Percentiles rank a stretch among this genome's conserved stretches.
Conservation (phyloP, 2,888 invertebrate genomes). For the Pammene aurita region DNA sequence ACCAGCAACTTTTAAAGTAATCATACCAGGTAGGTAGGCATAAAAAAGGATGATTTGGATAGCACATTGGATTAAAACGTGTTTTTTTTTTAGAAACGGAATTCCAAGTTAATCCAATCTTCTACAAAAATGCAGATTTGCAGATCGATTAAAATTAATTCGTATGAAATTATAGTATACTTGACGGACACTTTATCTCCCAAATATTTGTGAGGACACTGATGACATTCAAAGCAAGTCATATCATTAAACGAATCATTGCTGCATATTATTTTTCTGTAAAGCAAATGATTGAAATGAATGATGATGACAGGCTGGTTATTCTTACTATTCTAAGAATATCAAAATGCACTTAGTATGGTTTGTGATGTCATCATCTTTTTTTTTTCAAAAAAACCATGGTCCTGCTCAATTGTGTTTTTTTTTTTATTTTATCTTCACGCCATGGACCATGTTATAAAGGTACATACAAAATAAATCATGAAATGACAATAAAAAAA, state of each 20-base stretch:
- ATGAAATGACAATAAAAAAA: no score
- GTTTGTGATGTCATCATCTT: background rate
- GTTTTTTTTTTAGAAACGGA: background rate
- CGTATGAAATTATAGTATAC: no score
- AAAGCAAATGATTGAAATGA: background rate
- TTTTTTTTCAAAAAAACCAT: background rate
- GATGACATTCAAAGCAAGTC: background rate
- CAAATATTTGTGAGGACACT: no score
- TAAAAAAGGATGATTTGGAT: no score
- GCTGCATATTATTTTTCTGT: background rate
- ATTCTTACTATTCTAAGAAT: background rate
- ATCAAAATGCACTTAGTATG: background rate
- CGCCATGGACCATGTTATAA: background rate
- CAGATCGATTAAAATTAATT: no score
- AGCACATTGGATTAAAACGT: no score
- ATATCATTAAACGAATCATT: slow-evolving; percentile 3
- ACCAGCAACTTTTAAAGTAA: background rate
- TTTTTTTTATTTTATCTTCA: background rate
- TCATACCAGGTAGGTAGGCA: background rate
- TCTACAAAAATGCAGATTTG: no score
- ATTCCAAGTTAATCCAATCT: background rate
- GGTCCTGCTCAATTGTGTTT: background rate
- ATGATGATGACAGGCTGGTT: no score
- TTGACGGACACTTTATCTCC: no score
- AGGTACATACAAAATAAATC: no score